Evolutionary conservation across 2,797 vertebrate genomes (phyloP), one percentile per base, ranked within the genome.

Genomic region (Labroides dimidiatus): DNA sequence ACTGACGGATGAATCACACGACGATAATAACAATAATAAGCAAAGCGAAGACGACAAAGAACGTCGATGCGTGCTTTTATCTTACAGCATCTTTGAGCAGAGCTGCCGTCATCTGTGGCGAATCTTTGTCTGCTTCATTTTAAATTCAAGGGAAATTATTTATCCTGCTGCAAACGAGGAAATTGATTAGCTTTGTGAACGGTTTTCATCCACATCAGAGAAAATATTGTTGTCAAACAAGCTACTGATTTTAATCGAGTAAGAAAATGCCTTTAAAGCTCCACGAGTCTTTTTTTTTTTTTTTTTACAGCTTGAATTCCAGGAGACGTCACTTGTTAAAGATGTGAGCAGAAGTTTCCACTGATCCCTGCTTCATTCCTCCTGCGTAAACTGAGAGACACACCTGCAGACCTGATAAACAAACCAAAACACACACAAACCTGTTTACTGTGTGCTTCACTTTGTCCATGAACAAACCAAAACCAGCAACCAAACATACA

Each of bases 311-410:
- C 75, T 59, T 57, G 59, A 79, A 78, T 65, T 67, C 48, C 43
- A 49, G 20, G 45, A 87, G 85, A 92, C 81, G 58, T 87, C 74
- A 61, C 85, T 83, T 77, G 30, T 87, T 88, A 80, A 87, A 56
- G 82, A 83, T 77, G 81, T 76, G 84, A 84, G 84, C 83, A 81
- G 56, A 72, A 62, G 86, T 87, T 80, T 61, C 24, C 66, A 86
- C 89, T 90, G 82, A 93, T 93, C 92, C 77, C 77, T 85, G 72
- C 63, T 64, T 64, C 77, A 75, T 82, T 66, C 76, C 52, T 57
- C 47, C 58, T 52, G 36, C 52, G 37, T 43, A 49, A 43, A 27
- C 60, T 42, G 36, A 41, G 62, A 61, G 52, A 55, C 36, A 56
- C 12, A 10, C 20, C 43, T 15, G 24, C 41, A 1, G 24, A 49